phyloP scores from a whole-genome alignment of 2,113 vertebrate species.

The Percina caprodes region DNA sequence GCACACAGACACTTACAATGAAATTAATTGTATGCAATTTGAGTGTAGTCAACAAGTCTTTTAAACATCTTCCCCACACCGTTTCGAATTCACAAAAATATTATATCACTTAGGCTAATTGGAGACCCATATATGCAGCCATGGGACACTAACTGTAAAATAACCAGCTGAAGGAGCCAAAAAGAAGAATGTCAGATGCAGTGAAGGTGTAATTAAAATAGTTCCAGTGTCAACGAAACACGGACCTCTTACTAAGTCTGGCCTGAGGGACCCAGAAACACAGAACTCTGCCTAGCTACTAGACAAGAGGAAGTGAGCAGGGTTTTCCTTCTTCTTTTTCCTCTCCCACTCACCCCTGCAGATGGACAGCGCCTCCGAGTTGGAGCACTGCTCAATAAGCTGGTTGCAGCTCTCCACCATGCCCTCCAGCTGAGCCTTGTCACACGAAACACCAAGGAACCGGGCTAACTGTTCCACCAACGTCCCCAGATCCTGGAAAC shows the following conservation, averaged over 20 bases:
- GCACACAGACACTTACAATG: not conserved
- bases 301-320: not conserved
- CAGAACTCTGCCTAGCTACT: not conserved
- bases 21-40: not conserved
- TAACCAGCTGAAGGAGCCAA: not conserved
- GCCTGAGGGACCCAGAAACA: not conserved
- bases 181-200: not conserved
- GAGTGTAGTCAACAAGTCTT: not conserved
- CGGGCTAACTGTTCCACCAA: conserved; percentile 92
- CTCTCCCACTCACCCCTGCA: conserved; percentile 89
- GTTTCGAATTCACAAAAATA: not conserved
- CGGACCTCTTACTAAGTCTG: not conserved
- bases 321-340: not conserved
- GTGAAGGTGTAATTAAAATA: not conserved
- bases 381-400: conserved; percentile 96
- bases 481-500: conserved; percentile 88
- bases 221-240: not conserved
- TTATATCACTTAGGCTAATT: not conserved
- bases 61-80: not conserved
- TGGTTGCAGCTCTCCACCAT: conserved; percentile 96
- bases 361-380: conserved; percentile 92
- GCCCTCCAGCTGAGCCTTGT: conserved; percentile 94
- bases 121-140: no score
- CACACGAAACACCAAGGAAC: conserved; percentile 95
- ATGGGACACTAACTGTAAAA: not conserved